Percentiles rank a stretch among this genome's conserved stretches.
Conservation (phyloP, 2,888 invertebrate species). For the Empis livida region DNA sequence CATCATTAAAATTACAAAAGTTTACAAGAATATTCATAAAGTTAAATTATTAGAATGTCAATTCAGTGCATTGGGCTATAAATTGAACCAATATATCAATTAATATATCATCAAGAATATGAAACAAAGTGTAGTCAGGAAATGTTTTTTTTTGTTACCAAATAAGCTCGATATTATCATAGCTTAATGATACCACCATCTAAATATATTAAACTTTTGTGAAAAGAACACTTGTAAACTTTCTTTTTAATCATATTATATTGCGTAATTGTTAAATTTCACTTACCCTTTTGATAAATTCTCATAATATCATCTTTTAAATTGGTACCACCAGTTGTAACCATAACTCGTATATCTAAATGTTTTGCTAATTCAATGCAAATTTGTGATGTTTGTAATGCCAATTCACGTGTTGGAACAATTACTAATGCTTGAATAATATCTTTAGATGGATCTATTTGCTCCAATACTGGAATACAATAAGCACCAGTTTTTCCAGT, state of each 20-base stretch:
- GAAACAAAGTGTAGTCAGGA: too few relatives aligned
- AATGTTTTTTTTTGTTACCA: too few relatives aligned
- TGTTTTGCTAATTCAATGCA: constrained; percentile 98
- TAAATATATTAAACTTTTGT: too few relatives aligned
- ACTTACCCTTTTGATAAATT: constrained; percentile 88
- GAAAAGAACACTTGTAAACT: too few relatives aligned
- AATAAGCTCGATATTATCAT: too few relatives aligned
- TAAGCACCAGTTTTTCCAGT: constrained; percentile 99
- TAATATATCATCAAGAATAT: too few relatives aligned
- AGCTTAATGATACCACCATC: too few relatives aligned
- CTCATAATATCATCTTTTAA: constrained; percentile 98
- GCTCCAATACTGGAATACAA: constrained; percentile 95
- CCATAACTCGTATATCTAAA: constrained; percentile 95
- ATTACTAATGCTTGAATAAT: constrained; percentile 95
- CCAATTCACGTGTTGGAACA: constrained; percentile 97
- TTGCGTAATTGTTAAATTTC: neutral
- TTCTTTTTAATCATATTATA: too few relatives aligned
- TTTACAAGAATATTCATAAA: too few relatives aligned
- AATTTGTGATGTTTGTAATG: constrained; percentile 98
- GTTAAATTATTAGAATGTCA: too few relatives aligned
- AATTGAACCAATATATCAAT: too few relatives aligned
- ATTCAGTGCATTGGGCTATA: too few relatives aligned
- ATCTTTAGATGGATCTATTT: constrained; percentile 80
- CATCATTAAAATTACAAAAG: constrained; percentile 8
- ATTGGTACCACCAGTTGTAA: constrained; percentile 97